Conservation (phyloP, 2,888 invertebrate species). For the Ellobium chinense region DNA sequence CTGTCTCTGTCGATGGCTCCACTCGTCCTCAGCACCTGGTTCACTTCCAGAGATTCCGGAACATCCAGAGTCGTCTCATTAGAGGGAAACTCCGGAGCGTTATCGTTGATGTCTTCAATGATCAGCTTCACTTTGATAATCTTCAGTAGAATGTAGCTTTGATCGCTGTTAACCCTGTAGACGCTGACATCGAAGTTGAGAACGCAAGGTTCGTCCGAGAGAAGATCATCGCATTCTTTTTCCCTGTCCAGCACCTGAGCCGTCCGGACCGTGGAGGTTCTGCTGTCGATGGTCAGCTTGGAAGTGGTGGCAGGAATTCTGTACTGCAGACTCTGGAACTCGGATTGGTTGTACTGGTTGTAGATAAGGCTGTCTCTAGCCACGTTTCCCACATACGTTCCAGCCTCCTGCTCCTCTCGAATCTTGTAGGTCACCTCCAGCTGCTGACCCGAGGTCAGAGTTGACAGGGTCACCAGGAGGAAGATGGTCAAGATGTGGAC, state of each 20-base stretch:
- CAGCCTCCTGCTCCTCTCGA: slow-evolving; percentile 47
- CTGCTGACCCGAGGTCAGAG: slow-evolving; percentile 12
- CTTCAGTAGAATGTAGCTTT: slow-evolving; percentile 59
- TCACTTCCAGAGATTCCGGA: slow-evolving; percentile 60
- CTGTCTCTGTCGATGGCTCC: slow-evolving; percentile 65
- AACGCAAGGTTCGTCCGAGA: slow-evolving; percentile 52
- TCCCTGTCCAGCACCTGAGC: slow-evolving; percentile 64
- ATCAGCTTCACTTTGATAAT: slow-evolving; percentile 62
- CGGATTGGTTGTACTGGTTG: slow-evolving; percentile 60
- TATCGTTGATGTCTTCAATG: slow-evolving; percentile 65
- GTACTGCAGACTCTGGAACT: slow-evolving; percentile 65
- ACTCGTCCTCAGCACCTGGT: slow-evolving; percentile 58
- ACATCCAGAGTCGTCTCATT: slow-evolving; percentile 55
- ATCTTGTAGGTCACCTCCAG: slow-evolving; percentile 48
- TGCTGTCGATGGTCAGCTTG: slow-evolving; percentile 62
- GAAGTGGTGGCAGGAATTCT: slow-evolving; percentile 62
- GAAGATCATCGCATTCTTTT: slow-evolving; percentile 54
- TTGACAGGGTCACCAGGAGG: neutral
- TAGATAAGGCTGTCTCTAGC: slow-evolving; percentile 65
- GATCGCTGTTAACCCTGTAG: slow-evolving; percentile 55
- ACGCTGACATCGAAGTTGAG: slow-evolving; percentile 65
- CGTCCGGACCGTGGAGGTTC: slow-evolving; percentile 60
- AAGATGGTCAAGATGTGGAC: too few relatives aligned
- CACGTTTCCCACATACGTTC: slow-evolving; percentile 61
- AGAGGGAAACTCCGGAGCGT: slow-evolving; percentile 61